Percentiles rank a stretch among this genome's conserved stretches.
Conservation (phyloP, 2,797 vertebrate species). For the Tangara arthus region DNA sequence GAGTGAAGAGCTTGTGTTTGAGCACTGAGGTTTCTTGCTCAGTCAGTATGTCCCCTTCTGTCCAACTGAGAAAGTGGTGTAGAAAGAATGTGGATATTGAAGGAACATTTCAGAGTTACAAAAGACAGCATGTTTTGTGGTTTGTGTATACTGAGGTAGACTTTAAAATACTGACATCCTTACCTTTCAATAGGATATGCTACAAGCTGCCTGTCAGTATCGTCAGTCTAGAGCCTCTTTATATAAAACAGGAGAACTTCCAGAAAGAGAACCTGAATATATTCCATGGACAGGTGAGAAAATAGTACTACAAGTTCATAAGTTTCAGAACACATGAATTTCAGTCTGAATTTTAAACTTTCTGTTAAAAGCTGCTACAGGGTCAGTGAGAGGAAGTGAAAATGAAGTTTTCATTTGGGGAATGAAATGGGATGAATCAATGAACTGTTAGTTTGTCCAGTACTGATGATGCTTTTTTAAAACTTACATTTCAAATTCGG, state of each 20-base stretch:
- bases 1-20: not conserved
- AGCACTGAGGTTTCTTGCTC: not conserved
- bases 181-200: conserved; percentile 83
- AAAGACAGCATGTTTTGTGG: not conserved
- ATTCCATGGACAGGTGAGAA: conserved; percentile 92
- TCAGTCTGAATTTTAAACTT: not conserved
- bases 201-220: conserved; percentile 89
- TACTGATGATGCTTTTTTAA: not conserved
- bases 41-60: not conserved
- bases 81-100: not conserved
- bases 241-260: conserved; percentile 82
- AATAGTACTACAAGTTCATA: not conserved
- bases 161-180: not conserved
- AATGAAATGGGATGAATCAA: not conserved
- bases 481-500: not conserved
- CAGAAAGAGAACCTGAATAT: conserved; percentile 84
- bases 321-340: not conserved
- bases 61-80: not conserved
- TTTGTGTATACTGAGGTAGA: not conserved
- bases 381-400: not conserved
- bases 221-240: conserved; percentile 84
- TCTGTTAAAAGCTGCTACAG: not conserved
- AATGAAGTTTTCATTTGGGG: not conserved
- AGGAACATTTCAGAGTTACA: not conserved
- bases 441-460: not conserved